phyloP scores from a whole-genome alignment of 1,140 invertebrate species.

The Drosophila tropicalis region DNA sequence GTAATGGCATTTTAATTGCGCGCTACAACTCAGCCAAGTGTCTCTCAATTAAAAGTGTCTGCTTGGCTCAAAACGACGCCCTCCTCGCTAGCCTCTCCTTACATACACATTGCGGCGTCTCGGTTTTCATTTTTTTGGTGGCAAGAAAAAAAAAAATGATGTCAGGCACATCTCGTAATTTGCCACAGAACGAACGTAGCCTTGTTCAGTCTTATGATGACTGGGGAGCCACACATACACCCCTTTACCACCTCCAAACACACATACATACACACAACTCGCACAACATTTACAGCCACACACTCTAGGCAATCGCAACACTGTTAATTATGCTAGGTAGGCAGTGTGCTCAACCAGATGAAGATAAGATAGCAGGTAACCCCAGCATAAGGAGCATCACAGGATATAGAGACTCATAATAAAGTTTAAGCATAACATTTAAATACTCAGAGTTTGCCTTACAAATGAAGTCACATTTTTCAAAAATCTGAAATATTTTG shows the following conservation, averaged over 20 bases:
- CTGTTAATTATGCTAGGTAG: slow-evolving; percentile 69
- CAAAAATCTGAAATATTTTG: neutral
- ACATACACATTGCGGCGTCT: neutral
- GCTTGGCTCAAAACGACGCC: slow-evolving; percentile 64
- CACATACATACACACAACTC: neutral
- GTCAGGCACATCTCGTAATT: slow-evolving; percentile 75
- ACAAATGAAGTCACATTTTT: slow-evolving; percentile 4
- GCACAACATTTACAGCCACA: slow-evolving; percentile 8
- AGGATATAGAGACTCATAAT: slow-evolving; percentile 1
- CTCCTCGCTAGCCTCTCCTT: slow-evolving; percentile 19
- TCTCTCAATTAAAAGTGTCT: slow-evolving; percentile 80
- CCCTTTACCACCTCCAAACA: slow-evolving; percentile 13
- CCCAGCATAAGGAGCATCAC: neutral
- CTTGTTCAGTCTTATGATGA: slow-evolving; percentile 3
- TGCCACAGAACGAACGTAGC: slow-evolving; percentile 37
- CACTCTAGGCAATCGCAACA: slow-evolving; percentile 23
- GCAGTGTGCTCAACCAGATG: slow-evolving; percentile 31
- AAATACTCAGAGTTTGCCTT: slow-evolving; percentile 8
- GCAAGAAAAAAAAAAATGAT: slow-evolving; percentile 35
- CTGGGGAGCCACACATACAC: slow-evolving; percentile 8
- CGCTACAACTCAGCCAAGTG: slow-evolving; percentile 70
- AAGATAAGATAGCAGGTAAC: slow-evolving; percentile 34
- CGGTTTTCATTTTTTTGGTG: slow-evolving; percentile 20
- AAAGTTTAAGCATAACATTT: slow-evolving; percentile 30
- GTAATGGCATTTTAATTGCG: slow-evolving; percentile 80